Evolutionary conservation across 2,113 vertebrate species (phyloP), one percentile per base, ranked within the genome.

Genomic region (Progne subis): DNA sequence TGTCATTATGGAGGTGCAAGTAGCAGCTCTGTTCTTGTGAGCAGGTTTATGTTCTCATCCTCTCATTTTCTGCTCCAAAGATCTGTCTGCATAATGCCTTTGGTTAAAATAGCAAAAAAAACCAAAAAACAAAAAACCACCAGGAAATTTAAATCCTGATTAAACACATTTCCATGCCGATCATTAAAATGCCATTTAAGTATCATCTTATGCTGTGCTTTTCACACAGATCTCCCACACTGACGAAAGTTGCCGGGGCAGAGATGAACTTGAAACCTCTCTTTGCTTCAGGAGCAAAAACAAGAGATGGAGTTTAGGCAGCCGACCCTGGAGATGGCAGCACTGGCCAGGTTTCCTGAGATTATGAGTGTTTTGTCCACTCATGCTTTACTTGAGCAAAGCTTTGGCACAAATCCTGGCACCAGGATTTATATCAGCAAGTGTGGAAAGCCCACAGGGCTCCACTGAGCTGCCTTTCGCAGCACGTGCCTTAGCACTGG

Each of bases 261-360:
- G 61, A 50, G 20, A 34, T 19, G 56, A 32, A 37, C 12, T 86
- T 39, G 6, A 7, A 68, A 18, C 34, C 31, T 67, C 18, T 60
- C 11, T 39, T 14, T 65, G 25, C 23, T 77, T 20, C 31, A 24
- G 69, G n/a, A 91, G 10, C 9, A 10, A 46, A 72, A 83, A 2
- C 1, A 25, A 57, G 43, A 78, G n/a, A 12, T 13, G 76, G 10
- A 49, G 72, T 57, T 53, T 19, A 69, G 75, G 63, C 43, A 92
- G 46, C 82, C 63, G 63, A 61, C 25, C 46, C 83, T 92, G 79
- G 71, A 76, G 92, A 37, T 74, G 80, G 74, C 74, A 82, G 61
- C 3, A 4, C 78, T 61, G 61, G 32, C 67, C 63, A 63, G 28
- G 44, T 65, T 84, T 94, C 70, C 53, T 2, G 7, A 57, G 55